Evolutionary conservation across 2,888 invertebrate genomes (phyloP).

Genomic region (Amblyjoppa proteus): DNA sequence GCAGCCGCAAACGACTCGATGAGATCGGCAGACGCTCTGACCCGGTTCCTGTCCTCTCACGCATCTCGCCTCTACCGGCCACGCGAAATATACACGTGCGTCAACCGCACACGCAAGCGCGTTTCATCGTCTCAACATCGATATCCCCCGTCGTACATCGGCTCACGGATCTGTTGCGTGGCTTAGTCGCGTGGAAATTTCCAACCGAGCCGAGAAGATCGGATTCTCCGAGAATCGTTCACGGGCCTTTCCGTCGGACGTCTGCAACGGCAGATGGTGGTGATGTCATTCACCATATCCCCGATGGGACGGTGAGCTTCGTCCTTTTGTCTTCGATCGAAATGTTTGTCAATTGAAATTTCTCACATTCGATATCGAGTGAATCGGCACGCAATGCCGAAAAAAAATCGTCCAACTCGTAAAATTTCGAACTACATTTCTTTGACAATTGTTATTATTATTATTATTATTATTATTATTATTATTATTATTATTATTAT

Average conservation of each 20-base stretch:
- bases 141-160: neutral
- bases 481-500: too few species aligned
- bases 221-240: neutral
- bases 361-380: neutral
- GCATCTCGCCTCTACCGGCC: constrained; percentile 37
- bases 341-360: neutral
- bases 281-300: neutral
- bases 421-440: neutral
- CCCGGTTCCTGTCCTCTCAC: constrained; percentile 67
- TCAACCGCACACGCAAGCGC: constrained; percentile 37
- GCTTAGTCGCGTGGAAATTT: constrained; percentile 31
- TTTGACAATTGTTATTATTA: too few species aligned
- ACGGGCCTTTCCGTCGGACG: neutral
- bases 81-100: constrained; percentile 25
- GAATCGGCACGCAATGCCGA: neutral
- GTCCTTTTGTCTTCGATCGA: neutral
- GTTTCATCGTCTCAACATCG: constrained; percentile 35
- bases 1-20: constrained; percentile 48
- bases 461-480: too few species aligned
- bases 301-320: neutral
- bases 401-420: neutral
- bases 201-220: constrained; percentile 9
- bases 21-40: constrained; percentile 72
- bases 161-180: constrained; percentile 10
- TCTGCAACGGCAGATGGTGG: neutral